These are phyloP conservation scores for Dicerorhinus sumatrensis DNA, from an alignment of 2,113 vertebrate genomes.

Conservation along the genomic window DNA sequence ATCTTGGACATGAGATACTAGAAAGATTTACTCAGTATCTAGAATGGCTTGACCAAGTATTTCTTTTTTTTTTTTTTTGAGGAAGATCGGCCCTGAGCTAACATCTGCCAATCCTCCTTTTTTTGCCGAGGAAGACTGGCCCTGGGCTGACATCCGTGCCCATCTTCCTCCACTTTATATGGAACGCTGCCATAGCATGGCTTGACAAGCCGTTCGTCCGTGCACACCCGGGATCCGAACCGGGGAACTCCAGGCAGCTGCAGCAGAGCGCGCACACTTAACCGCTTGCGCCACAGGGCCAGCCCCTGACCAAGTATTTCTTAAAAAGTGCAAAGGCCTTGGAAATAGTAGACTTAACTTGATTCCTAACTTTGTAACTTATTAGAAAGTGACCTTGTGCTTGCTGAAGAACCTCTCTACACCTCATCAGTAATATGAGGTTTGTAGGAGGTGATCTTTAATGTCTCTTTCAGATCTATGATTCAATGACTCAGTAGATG, in stretches of 20 bases:
- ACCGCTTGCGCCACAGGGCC: too few relatives aligned
- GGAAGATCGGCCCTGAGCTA: too few relatives aligned
- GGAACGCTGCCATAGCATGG: too few relatives aligned
- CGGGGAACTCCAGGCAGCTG: too few relatives aligned
- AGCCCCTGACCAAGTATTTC: background rate
- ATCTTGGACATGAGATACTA: background rate
- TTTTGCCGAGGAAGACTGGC: too few relatives aligned
- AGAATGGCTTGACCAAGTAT: background rate
- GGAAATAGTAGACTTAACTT: background rate
- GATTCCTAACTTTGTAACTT: background rate
- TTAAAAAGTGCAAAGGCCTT: background rate
- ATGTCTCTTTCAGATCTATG: slow-evolving; percentile 21
- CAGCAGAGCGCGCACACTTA: too few relatives aligned
- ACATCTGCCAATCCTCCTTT: too few relatives aligned
- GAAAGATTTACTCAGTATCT: background rate
- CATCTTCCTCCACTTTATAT: too few relatives aligned
- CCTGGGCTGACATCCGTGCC: too few relatives aligned
- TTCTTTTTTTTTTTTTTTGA: background rate
- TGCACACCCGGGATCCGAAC: too few relatives aligned
- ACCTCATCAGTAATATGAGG: background rate
- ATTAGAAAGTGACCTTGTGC: slow-evolving; percentile 34
- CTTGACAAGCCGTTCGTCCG: too few relatives aligned
- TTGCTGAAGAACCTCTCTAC: background rate
- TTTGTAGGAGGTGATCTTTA: slow-evolving; percentile 48
- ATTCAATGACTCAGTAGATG: slow-evolving; percentile 50